These are phyloP conservation scores for Astur gentilis DNA, from an alignment of 2,113 vertebrate species.

Conservation along the genomic window DNA sequence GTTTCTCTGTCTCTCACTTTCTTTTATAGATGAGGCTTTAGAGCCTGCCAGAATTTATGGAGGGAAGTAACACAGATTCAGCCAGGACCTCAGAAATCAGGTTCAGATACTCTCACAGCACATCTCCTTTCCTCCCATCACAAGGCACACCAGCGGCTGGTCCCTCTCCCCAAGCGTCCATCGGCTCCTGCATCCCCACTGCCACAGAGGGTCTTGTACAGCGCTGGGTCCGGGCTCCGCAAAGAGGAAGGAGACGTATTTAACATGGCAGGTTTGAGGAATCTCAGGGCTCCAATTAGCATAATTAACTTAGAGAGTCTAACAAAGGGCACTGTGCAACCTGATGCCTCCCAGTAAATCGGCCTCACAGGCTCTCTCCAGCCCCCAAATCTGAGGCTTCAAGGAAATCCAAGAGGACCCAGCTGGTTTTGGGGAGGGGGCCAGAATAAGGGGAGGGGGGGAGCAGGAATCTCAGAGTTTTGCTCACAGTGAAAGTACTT, in stretches of 20 bases:
- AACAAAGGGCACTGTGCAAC: conserved; percentile 69
- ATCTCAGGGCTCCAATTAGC: conserved; percentile 65
- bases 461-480: neutral
- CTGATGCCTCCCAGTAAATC: conserved; percentile 68
- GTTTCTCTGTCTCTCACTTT: conserved; percentile 16
- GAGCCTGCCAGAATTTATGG: conserved; percentile 36
- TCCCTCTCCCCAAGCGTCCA: neutral
- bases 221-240: accelerated
- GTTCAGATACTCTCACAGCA: neutral
- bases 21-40: conserved; percentile 34
- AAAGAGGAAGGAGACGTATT: neutral
- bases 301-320: conserved; percentile 70
- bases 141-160: neutral
- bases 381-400: conserved; percentile 5
- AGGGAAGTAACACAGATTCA: conserved; percentile 1
- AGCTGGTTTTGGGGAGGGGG: neutral
- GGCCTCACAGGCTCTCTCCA: conserved; percentile 51
- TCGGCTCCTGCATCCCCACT: neutral
- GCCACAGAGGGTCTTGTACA: neutral
- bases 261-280: conserved; percentile 39
- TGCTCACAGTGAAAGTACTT: neutral
- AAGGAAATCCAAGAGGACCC: neutral
- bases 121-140: neutral
- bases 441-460: neutral
- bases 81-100: conserved; percentile 9